These are phyloP conservation scores for Gasterosteus aculeatus DNA, from an alignment of 2,113 vertebrate species.

Conservation along the genomic window DNA sequence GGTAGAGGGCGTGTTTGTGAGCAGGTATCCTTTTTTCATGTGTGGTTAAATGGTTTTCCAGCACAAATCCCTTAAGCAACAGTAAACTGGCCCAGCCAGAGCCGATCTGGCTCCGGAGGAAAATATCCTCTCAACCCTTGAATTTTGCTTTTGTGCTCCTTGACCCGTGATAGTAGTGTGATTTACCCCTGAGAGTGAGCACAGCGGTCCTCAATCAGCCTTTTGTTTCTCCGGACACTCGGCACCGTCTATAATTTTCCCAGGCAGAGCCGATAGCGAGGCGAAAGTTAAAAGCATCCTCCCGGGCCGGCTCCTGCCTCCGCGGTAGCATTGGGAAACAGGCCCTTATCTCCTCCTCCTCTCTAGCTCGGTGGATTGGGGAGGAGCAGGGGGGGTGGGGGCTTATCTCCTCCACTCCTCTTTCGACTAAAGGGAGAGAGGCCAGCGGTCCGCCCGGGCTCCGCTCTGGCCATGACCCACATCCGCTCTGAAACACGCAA, in stretches of 20 bases:
- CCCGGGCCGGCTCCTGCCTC: constrained; percentile 65
- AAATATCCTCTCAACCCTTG: constrained; percentile 58
- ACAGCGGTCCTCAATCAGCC: constrained; percentile 71
- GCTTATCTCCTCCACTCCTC: constrained; percentile 78
- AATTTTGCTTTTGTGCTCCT: constrained; percentile 64
- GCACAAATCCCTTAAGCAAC: constrained; percentile 46
- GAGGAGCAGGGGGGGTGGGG: constrained; percentile 18
- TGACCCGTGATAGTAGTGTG: constrained; percentile 71
- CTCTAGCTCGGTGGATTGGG: constrained; percentile 47
- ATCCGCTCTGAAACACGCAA: constrained; percentile 53
- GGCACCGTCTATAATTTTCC: constrained; percentile 74
- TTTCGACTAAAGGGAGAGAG: constrained; percentile 66
- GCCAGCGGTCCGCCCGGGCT: constrained; percentile 60
- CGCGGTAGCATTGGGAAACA: constrained; percentile 75
- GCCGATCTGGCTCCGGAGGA: constrained; percentile 49
- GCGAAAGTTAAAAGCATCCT: constrained; percentile 75
- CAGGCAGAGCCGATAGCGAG: constrained; percentile 74
- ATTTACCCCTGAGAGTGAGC: constrained; percentile 69
- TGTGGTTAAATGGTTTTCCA: constrained; percentile 35
- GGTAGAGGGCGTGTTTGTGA: background rate
- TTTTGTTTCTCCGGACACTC: constrained; percentile 74
- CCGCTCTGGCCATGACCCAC: constrained; percentile 76
- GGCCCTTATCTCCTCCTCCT: constrained; percentile 68
- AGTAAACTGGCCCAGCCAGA: constrained; percentile 50
- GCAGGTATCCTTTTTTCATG: constrained; percentile 64